Base-by-base conservation (phyloP, 2,888 invertebrate genomes). In the Gisinianus flammeolus region DNA sequence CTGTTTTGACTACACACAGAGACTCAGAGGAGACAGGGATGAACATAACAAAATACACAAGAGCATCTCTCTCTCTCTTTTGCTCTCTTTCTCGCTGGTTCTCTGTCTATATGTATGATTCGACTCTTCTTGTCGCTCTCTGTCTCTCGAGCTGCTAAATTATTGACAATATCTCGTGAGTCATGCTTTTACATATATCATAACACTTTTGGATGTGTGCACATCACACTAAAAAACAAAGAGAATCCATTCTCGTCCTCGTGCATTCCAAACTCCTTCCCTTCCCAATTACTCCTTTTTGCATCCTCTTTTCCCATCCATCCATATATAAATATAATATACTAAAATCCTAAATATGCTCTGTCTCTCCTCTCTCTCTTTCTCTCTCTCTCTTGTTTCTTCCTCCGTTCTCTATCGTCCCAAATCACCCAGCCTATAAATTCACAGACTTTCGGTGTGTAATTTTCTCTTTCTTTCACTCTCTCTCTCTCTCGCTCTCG, bases 121-220 rank as follows among this genome's bases (percentile, higher is more conserved):
- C 69, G 22, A 52, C 30, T 56, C 52, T 56, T 74, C 64, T 76
- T 58, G 54, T 69, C 64, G 68, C 56, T 69, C 73, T 74, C 75
- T 73, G 72, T 76, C 75, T 78, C 44, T 80, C 68, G 12, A 30
- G 62, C 79, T 79, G 62, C 76, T 82, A 79, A 82, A 82, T 82
- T 82, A 82, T 82, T 82, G 81, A 82, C 80, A 82, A 79, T 79
- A 80, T 80, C 77, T 79, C 80, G 64, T 82, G 81, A 82, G 80
- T 82, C 82, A 82, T 81, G 75, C 79, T 75, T 78, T 77, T 80
- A 79, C 81, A 81, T 80, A 79, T 71, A 79, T 79, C 80, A 82
- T 79, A 79, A 78, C 81, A 81, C 76, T 78, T 79, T 74, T 62
- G 31, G 78, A 76, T 71, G 67, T 71, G 67, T 77, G 30, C 76